A percentile compares a stretch with the other conserved stretches of the same genome.
Conservation (phyloP, 2,888 invertebrate genomes). For the Endomychus coccineus region DNA sequence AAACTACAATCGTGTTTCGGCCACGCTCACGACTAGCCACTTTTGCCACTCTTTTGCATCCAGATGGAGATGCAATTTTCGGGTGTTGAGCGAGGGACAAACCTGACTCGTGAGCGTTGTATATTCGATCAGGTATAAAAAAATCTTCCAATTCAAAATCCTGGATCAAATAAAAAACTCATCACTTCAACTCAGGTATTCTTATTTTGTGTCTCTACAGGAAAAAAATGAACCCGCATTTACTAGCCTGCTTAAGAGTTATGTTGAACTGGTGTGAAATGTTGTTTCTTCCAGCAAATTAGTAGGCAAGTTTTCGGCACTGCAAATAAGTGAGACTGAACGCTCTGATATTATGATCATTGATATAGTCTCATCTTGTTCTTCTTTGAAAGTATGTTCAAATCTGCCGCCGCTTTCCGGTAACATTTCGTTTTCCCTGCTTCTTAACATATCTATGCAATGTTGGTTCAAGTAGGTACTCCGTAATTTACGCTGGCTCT, state of each 20-base stretch:
- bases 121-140: no score
- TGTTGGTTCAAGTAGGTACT: slow-evolving; percentile 15
- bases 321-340: slow-evolving; percentile 17
- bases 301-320: slow-evolving; percentile 18
- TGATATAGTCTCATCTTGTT: slow-evolving; percentile 21
- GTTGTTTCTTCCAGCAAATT: slow-evolving; percentile 19
- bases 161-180: slow-evolving; percentile 16
- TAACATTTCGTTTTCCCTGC: slow-evolving; percentile 13
- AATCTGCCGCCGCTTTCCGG: slow-evolving; percentile 18
- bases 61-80: no score
- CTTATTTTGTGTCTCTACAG: slow-evolving; percentile 16
- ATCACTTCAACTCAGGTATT: slow-evolving; percentile 16
- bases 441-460: slow-evolving; percentile 16
- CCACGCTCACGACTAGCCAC: no score
- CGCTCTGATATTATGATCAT: slow-evolving; percentile 15
- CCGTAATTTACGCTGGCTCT: slow-evolving; percentile 11
- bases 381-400: slow-evolving; percentile 18
- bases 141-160: slow-evolving; percentile 6
- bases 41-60: no score
- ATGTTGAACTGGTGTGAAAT: slow-evolving; percentile 16
- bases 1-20: no score
- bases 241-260: slow-evolving; percentile 17
- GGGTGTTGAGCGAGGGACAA: no score
- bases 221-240: slow-evolving; percentile 18
- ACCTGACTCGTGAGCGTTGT: no score